These are phyloP conservation scores for Apostichopus parvimensis DNA, from an alignment of 35 echinoderm and acorn worm genomes.

Conservation along the genomic window DNA sequence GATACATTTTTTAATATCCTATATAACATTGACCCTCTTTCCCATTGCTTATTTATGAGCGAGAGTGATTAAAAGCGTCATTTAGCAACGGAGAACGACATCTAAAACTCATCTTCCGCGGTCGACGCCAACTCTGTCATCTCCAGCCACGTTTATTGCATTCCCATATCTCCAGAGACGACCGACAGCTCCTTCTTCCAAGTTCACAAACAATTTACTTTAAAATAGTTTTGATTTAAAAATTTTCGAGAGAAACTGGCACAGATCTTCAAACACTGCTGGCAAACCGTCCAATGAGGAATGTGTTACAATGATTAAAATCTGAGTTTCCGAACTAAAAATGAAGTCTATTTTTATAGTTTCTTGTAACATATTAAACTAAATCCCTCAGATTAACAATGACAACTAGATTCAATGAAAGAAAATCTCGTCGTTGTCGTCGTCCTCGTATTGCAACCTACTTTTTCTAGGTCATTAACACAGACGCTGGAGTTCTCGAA, in stretches of 20 bases:
- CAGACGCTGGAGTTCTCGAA: not conserved
- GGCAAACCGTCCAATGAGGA: not conserved
- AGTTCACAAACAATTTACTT: not conserved
- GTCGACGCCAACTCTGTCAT: not conserved
- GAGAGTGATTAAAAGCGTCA: not conserved
- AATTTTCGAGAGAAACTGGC: not conserved
- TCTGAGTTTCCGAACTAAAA: not conserved
- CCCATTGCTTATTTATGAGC: not conserved
- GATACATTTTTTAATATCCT: not conserved
- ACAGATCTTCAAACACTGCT: not conserved
- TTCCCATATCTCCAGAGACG: not conserved
- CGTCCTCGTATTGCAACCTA: not conserved
- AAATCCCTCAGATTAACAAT: not conserved
- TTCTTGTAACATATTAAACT: not conserved
- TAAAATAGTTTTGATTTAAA: conserved; percentile 1
- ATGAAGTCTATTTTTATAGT: not conserved
- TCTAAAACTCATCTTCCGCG: not conserved
- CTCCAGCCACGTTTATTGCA: not conserved
- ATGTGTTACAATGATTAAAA: conserved; percentile 8
- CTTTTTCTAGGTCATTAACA: conserved; percentile 22
- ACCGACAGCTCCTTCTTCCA: not conserved
- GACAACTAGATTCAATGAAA: conserved; percentile 12
- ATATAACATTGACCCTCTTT: conserved; percentile 3
- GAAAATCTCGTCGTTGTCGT: not conserved
- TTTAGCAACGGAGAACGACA: not conserved